These are phyloP conservation scores for Drosophila paracracens DNA, from an alignment of 2,888 invertebrate species.

Conservation along the genomic window DNA sequence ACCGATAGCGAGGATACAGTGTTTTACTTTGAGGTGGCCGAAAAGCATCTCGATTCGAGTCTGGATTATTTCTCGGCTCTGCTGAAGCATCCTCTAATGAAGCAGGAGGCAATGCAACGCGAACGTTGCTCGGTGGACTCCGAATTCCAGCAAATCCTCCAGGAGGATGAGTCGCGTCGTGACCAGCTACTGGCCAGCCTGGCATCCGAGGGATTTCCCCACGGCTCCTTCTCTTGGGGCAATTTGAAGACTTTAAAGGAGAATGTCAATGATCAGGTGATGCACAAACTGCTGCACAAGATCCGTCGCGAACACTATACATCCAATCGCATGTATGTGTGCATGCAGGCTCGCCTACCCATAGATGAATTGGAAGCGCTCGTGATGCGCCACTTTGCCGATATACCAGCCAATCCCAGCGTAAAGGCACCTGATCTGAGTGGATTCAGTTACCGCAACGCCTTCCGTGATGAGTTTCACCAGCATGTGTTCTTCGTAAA, in stretches of 20 bases:
- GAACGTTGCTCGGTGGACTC: constrained; percentile 96
- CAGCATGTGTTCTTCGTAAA: constrained; percentile 88
- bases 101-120: constrained; percentile 92
- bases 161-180: constrained; percentile 90
- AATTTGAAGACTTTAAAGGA: constrained; percentile 91
- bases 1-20: constrained; percentile 95
- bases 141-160: constrained; percentile 93
- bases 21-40: constrained; percentile 95
- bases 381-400: constrained; percentile 88
- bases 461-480: constrained; percentile 82
- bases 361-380: constrained; percentile 83
- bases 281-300: constrained; percentile 90
- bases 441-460: constrained; percentile 80
- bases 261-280: constrained; percentile 87
- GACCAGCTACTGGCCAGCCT: constrained; percentile 91
- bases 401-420: constrained; percentile 88
- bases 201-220: constrained; percentile 90
- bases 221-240: constrained; percentile 93
- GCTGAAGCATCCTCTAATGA: constrained; percentile 94
- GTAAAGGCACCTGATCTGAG: constrained; percentile 88
- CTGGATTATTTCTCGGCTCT: constrained; percentile 95
- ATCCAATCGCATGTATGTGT: constrained; percentile 94
- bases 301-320: constrained; percentile 93
- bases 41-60: constrained; percentile 90
- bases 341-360: constrained; percentile 88